Evolutionary conservation across 2,113 vertebrate genomes (phyloP).

Genomic region (Amia ocellicauda): DNA sequence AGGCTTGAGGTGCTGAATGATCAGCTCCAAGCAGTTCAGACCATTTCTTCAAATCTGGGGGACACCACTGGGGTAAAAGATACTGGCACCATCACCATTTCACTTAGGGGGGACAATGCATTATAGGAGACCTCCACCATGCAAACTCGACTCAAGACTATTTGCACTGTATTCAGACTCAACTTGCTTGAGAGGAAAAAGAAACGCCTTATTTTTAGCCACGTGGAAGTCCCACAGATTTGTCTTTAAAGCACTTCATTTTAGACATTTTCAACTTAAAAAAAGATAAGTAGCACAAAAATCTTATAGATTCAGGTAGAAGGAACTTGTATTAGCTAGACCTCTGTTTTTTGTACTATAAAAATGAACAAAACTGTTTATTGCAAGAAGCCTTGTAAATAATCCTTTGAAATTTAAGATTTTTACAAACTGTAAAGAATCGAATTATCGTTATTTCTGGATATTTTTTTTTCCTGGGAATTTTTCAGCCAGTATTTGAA

Average conservation of each 20-base stretch:
- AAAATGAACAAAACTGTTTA: slow-evolving; percentile 61
- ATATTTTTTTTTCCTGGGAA: slow-evolving; percentile 57
- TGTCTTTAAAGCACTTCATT: slow-evolving; percentile 70
- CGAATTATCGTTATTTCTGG: slow-evolving; percentile 63
- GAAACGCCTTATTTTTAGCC: slow-evolving; percentile 58
- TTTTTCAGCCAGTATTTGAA: slow-evolving; percentile 62
- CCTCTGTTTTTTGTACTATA: slow-evolving; percentile 68
- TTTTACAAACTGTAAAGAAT: slow-evolving; percentile 70
- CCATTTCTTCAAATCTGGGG: slow-evolving; percentile 54
- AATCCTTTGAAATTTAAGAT: slow-evolving; percentile 66
- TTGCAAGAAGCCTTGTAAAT: slow-evolving; percentile 72
- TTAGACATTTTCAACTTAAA: slow-evolving; percentile 60
- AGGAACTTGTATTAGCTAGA: slow-evolving; percentile 72
- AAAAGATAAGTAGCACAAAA: slow-evolving; percentile 72
- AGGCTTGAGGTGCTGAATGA: slow-evolving; percentile 66
- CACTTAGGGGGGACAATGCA: slow-evolving; percentile 19
- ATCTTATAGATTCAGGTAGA: slow-evolving; percentile 78
- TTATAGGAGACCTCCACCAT: slow-evolving; percentile 24
- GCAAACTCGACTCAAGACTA: slow-evolving; percentile 31
- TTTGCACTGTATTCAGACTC: slow-evolving; percentile 48
- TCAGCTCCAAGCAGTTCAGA: slow-evolving; percentile 66
- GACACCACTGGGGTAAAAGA: slow-evolving; percentile 54
- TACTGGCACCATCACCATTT: slow-evolving; percentile 28
- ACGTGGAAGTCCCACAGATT: slow-evolving; percentile 53
- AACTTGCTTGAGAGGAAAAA: slow-evolving; percentile 44